Evolutionary conservation across 1,140 invertebrate genomes (phyloP).

Genomic region (Heliconius congener): DNA sequence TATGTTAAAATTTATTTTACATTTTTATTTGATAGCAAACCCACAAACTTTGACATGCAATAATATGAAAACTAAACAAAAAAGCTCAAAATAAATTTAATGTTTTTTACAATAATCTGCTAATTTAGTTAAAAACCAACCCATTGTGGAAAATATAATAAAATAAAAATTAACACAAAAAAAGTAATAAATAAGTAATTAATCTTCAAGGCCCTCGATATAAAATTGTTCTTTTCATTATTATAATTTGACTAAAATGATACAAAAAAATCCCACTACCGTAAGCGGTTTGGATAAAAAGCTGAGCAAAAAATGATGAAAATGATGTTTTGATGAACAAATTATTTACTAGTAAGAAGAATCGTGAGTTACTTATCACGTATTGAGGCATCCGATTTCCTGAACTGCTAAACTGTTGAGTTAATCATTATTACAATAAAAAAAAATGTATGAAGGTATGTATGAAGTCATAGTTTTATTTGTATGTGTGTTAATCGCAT

Average conservation of each 20-base stretch:
- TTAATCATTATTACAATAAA: background rate
- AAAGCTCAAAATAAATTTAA: background rate
- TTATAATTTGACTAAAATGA: constrained; percentile 29
- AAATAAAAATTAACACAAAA: background rate
- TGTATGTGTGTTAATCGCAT: background rate
- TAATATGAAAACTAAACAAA: background rate
- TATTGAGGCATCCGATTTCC: background rate
- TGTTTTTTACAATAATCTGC: background rate
- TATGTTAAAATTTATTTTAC: too few relatives aligned
- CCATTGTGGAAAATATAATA: background rate
- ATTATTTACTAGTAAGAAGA: background rate
- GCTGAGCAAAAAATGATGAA: constrained; percentile 19
- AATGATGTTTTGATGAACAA: constrained; percentile 2
- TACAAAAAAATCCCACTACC: constrained; percentile 28
- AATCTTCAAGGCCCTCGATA: constrained; percentile 30
- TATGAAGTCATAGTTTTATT: constrained; percentile 4
- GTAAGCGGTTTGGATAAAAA: constrained; percentile 20
- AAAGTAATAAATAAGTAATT: constrained; percentile 20
- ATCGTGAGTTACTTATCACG: constrained; percentile 5
- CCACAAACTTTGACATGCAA: too few relatives aligned
- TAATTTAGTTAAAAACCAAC: background rate
- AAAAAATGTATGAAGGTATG: background rate
- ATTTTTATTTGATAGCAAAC: too few relatives aligned
- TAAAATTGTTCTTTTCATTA: constrained; percentile 37
- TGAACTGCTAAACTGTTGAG: constrained; percentile 1